Base-by-base conservation (phyloP, 2,113 vertebrate genomes). In the Burhinus oedicnemus region DNA sequence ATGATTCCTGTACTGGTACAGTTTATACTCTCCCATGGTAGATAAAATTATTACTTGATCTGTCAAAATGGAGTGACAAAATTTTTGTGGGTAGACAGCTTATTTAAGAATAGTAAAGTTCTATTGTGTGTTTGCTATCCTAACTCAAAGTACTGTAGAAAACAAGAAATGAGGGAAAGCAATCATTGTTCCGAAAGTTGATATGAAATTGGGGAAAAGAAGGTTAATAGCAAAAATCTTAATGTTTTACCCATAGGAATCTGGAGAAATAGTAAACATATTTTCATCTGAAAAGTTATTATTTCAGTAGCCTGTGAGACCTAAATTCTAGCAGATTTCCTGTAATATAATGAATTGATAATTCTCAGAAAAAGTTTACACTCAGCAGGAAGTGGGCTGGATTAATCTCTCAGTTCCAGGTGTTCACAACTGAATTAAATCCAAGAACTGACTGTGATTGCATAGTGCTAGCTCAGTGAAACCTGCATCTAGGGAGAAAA, bases 21-120 rank as follows among this genome's bases (percentile, higher is more conserved):
- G 90, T 97, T 98, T 97, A 98, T 97, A 83, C 91, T 98, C 93
- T 98, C 95, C 93, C 95, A 85, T 97, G 96, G 95, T 97, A 97
- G 96, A 96, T 98, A 97, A 97, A 97, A 98, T 98, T 98, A 98
- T 98, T 97, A 97, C 94, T 98, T 98, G 95, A 98, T 98, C 96
- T 98, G 97, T 97, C 97, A 98, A 98, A 98, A 97, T 96, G 97
- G 93, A 98, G 92, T 92, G 82, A 98, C 92, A 87, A 95, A 95
- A 83, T 96, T 96, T 97, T 96, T 97, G 93, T 96, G 83, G 87
- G 93, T 96, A 97, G 96, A 93, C 90, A 96, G 98, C 90, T 97
- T 69, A 96, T 97, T 98, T 96, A 98, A 93, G 94, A 90, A 68
- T 93, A 52, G 70, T 95, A 96, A 94, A 96, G 88, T 96, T 97